Base-by-base conservation (phyloP, 2,888 invertebrate species). In the Gymnosoma rotundatum region DNA sequence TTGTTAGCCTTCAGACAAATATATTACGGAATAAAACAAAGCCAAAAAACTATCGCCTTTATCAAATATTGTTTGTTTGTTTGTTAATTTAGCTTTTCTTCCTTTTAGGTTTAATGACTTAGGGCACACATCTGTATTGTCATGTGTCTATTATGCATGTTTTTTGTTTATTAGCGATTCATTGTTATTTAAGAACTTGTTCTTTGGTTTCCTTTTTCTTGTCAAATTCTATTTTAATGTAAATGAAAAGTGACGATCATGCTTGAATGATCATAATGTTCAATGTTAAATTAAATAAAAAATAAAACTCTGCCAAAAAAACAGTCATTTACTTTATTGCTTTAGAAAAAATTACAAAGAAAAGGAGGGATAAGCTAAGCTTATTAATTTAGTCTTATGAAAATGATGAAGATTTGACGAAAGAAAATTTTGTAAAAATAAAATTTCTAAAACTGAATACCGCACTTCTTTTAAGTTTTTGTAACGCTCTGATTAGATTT, bases 401-500 rank as follows among this genome's bases (percentile, higher is more conserved):
- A 38, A 38, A 38, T 38, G 10, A 25, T 25, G 4, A 25, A 25
- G 25, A 25, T 2, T 25, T 25, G 4, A 25, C 25, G 25, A 25
- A 25, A 25, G 4, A 25, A 2, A 25, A 25, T 25, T 38, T 38
- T 38, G 38, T 10, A 42, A 42, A 20, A 52, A 48, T 48, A n/a
- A n/a, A 25, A 48, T 16, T 48, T 48, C 2, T 5, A n/a, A 48
- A 48, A n/a, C 12, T 48, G 1, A 48, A n/a, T n/a, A n/a, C 48
- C n/a, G 16, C 2, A 16, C 18, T 9, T 76, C 12, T 38, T 64
- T 25, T 10, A 9, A 61, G n/a, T n/a, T 78, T 58, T 21, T 42
- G 58, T 66, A 73, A 73, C 56, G 73, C 66, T 66, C 73, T 73
- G 73, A 79, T 66, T 72, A 72, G 64, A 72, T 64, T 72, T 66